Evolutionary conservation across 1,140 invertebrate genomes (phyloP).

Genomic region (Eupristina koningsbergeri): DNA sequence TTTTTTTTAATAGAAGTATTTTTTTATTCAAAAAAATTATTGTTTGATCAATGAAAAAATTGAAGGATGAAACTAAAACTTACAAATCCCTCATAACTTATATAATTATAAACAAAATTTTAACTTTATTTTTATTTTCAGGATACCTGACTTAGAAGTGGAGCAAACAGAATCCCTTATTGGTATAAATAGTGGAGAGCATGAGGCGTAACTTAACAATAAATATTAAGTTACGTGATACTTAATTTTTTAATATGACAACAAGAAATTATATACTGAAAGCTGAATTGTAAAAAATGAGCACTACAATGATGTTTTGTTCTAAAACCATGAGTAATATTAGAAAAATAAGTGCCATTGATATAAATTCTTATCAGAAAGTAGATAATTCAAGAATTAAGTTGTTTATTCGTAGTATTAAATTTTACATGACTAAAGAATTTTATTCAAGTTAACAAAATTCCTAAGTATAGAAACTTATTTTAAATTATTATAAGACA

Average conservation of each 20-base stretch:
- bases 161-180: constrained; percentile 85
- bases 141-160: constrained; percentile 78
- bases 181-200: constrained; percentile 75
- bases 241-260: constrained; percentile 50
- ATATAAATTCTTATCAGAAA: constrained; percentile 21
- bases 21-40: background rate
- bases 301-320: constrained; percentile 32
- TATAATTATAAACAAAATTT: background rate
- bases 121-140: constrained; percentile 64
- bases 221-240: constrained; percentile 55
- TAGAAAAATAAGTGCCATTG: constrained; percentile 40
- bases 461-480: constrained; percentile 2
- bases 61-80: background rate
- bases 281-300: constrained; percentile 44
- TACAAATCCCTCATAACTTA: background rate
- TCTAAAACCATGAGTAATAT: constrained; percentile 18
- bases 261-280: constrained; percentile 33
- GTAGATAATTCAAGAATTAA: constrained; percentile 14
- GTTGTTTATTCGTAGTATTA: constrained; percentile 31
- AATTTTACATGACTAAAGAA: constrained; percentile 31
- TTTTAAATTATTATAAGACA: background rate
- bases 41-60: background rate
- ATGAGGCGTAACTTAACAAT: constrained; percentile 74
- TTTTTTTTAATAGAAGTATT: background rate
- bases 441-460: constrained; percentile 38